Evolutionary conservation across 2,888 invertebrate genomes (phyloP).

Genomic region (Allygus modestus): DNA sequence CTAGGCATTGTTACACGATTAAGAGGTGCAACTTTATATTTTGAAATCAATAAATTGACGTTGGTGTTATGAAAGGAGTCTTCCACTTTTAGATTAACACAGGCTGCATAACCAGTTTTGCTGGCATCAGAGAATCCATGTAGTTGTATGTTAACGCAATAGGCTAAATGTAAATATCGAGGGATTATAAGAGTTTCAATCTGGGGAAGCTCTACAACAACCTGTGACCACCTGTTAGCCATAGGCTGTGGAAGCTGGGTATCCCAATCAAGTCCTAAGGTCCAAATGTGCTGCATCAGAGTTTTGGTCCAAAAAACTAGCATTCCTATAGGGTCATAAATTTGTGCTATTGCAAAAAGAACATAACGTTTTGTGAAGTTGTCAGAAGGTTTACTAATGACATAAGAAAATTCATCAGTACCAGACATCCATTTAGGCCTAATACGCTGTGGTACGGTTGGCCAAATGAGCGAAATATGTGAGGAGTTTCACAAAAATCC

Average conservation of each 20-base stretch:
- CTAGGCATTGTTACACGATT: constrained; percentile 67
- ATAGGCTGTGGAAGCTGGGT: background rate
- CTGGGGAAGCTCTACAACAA: constrained; percentile 10
- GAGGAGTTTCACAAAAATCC: constrained; percentile 5
- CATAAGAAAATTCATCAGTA: constrained; percentile 22
- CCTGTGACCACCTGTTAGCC: background rate
- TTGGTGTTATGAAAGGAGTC: background rate
- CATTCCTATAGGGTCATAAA: constrained; percentile 13
- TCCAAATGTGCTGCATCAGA: constrained; percentile 30
- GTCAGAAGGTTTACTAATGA: background rate
- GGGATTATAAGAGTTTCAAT: constrained; percentile 16
- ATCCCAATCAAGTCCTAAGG: constrained; percentile 19
- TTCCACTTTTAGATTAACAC: constrained; percentile 2
- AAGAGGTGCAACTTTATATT: constrained; percentile 41
- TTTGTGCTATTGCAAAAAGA: background rate
- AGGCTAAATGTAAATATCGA: background rate
- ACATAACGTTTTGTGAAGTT: background rate
- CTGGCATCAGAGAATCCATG: constrained; percentile 51
- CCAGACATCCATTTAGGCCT: constrained; percentile 13
- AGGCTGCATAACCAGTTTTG: constrained; percentile 27
- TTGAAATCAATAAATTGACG: constrained; percentile 13
- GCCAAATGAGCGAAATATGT: background rate
- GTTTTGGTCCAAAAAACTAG: constrained; percentile 20
- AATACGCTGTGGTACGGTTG: constrained; percentile 20
- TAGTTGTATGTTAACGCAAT: background rate